Conservation (phyloP, 2,113 vertebrate species). For the Ploceus nigricollis region DNA sequence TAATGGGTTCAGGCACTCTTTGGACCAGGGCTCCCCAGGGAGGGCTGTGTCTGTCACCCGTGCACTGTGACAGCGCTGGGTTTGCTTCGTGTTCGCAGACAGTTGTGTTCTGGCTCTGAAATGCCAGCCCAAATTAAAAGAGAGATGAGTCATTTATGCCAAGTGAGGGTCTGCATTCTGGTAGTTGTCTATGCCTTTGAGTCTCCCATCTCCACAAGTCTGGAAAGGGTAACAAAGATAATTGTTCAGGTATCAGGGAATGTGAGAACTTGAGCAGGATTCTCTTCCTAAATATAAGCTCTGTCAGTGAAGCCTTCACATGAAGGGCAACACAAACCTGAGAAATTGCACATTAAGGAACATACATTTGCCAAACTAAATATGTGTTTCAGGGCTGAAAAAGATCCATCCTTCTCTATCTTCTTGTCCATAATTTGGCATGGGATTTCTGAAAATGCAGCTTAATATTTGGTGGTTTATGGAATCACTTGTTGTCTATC, state of each 20-base stretch:
- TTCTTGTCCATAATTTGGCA: not conserved
- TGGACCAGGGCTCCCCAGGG: not conserved
- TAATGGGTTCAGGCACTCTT: not conserved
- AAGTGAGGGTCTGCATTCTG: not conserved
- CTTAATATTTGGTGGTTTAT: not conserved
- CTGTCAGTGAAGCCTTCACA: not conserved
- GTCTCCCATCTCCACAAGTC: not conserved
- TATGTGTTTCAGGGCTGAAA: not conserved
- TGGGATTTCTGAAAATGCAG: accelerated
- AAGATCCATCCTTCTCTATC: not conserved
- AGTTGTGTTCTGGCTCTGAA: not conserved
- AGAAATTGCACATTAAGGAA: not conserved
- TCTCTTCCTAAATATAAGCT: not conserved
- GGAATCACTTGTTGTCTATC: not conserved
- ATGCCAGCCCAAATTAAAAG: not conserved
- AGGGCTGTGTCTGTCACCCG: accelerated
- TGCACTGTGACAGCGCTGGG: accelerated
- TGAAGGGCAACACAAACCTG: not conserved
- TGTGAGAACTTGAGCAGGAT: not conserved
- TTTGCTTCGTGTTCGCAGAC: accelerated
- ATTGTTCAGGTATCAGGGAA: not conserved
- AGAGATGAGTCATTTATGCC: not conserved
- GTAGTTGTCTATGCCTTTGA: not conserved
- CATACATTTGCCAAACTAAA: not conserved
- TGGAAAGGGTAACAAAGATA: not conserved